These are phyloP conservation scores for Frankliniella intonsa DNA, from an alignment of 2,888 invertebrate species.

Conservation along the genomic window DNA sequence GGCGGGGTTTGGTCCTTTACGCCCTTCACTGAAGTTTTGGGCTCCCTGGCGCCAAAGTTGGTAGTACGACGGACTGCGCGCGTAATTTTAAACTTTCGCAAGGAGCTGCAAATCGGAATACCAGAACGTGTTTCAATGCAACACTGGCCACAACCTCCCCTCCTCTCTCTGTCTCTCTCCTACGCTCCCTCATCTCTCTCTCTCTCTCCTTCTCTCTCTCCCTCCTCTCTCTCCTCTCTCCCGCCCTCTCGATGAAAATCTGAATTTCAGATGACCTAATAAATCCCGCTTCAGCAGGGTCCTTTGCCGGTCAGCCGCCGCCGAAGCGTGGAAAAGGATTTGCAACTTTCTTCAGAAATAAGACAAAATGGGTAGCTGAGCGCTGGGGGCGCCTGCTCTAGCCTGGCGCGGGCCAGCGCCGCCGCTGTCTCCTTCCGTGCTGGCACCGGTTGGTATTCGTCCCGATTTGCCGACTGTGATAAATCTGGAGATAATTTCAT, in stretches of 20 bases:
- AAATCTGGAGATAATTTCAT: conserved; percentile 16
- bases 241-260: neutral
- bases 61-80: too few species aligned
- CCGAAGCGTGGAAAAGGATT: conserved; percentile 2
- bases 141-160: neutral
- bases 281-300: conserved; percentile 10
- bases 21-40: too few species aligned
- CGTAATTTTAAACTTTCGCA: too few species aligned
- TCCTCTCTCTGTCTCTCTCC: neutral
- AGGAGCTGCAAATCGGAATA: too few species aligned
- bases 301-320: neutral
- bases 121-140: neutral
- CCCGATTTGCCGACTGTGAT: neutral
- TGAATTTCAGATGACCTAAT: conserved; percentile 23
- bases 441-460: conserved; percentile 21
- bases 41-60: too few species aligned
- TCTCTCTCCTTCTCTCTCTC: neutral
- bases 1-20: too few species aligned
- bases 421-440: neutral
- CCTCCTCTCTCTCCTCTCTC: neutral
- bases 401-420: neutral
- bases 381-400: neutral
- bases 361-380: conserved; percentile 13
- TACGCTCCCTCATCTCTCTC: neutral
- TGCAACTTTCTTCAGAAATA: conserved; percentile 27